Conservation (phyloP, 92 coral and sea anemone species). For the Porites lobata region DNA sequence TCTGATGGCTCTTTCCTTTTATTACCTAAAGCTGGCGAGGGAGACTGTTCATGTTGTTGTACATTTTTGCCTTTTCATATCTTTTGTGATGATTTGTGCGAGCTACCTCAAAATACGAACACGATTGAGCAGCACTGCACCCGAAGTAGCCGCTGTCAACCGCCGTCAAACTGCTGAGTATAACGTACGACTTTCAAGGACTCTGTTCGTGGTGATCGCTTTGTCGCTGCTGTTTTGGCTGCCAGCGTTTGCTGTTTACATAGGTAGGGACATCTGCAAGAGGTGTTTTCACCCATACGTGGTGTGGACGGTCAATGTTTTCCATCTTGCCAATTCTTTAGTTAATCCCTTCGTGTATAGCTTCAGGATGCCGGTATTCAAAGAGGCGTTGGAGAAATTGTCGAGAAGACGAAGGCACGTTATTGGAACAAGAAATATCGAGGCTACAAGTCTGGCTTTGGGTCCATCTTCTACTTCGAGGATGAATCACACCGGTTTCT, state of each 20-base stretch:
- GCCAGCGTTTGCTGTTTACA: not conserved
- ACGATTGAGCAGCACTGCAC: not conserved
- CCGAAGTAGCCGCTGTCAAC: not conserved
- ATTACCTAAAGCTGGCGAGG: not conserved
- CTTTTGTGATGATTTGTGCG: not conserved
- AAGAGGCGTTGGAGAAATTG: conserved; percentile 6
- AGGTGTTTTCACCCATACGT: not conserved
- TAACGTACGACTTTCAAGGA: conserved; percentile 4
- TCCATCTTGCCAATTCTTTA: conserved; percentile 27
- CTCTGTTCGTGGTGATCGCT: not conserved
- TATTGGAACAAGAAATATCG: not conserved
- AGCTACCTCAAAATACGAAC: not conserved
- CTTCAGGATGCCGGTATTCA: conserved; percentile 22
- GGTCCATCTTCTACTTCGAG: too few relatives aligned
- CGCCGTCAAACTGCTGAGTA: not conserved
- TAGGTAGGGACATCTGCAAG: not conserved
- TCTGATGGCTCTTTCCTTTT: not conserved
- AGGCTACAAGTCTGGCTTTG: too few relatives aligned
- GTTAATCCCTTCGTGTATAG: conserved; percentile 29
- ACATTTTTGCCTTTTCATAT: not conserved
- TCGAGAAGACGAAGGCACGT: not conserved
- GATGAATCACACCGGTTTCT: too few relatives aligned
- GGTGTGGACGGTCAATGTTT: not conserved
- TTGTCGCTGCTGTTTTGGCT: conserved; percentile 15
- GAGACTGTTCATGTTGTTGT: not conserved